These are phyloP conservation scores for Esox masquinongy DNA, from an alignment of 2,797 vertebrate genomes.

Conservation along the genomic window DNA sequence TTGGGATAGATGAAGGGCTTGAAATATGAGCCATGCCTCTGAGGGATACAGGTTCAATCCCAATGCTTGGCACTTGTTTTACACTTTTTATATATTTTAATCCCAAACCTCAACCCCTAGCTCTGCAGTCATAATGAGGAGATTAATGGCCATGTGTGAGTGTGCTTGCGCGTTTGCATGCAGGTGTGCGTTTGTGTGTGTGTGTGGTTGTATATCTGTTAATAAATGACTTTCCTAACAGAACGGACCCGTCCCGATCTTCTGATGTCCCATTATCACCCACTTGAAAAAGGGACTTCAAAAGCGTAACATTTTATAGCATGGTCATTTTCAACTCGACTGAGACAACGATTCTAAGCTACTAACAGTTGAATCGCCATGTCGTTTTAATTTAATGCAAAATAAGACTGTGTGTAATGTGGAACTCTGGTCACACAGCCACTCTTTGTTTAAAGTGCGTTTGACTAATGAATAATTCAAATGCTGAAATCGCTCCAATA, in stretches of 20 bases:
- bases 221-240: conserved; percentile 47
- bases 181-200: background rate
- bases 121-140: too few species aligned
- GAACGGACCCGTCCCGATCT: conserved; percentile 53
- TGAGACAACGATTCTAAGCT: conserved; percentile 45
- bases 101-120: too few species aligned
- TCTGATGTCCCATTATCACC: conserved; percentile 54
- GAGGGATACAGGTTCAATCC: too few species aligned
- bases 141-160: too few species aligned
- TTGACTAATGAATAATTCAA: conserved; percentile 70
- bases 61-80: too few species aligned
- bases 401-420: conserved; percentile 48
- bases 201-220: conserved; percentile 9
- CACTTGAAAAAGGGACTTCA: conserved; percentile 48
- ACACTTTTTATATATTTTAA: too few species aligned
- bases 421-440: conserved; percentile 61
- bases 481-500: conserved; percentile 64
- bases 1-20: too few species aligned
- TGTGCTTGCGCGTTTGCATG: too few species aligned
- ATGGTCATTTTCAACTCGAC: conserved; percentile 43
- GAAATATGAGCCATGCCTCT: too few species aligned
- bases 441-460: conserved; percentile 62
- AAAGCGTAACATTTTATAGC: conserved; percentile 40
- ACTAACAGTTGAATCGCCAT: conserved; percentile 49
- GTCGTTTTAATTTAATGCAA: conserved; percentile 44